A percentile compares a stretch with the other conserved stretches of the same genome.
These are phyloP conservation scores for Gymnocheta viridis DNA, from an alignment of 2,888 invertebrate genomes.

Conservation along the genomic window DNA sequence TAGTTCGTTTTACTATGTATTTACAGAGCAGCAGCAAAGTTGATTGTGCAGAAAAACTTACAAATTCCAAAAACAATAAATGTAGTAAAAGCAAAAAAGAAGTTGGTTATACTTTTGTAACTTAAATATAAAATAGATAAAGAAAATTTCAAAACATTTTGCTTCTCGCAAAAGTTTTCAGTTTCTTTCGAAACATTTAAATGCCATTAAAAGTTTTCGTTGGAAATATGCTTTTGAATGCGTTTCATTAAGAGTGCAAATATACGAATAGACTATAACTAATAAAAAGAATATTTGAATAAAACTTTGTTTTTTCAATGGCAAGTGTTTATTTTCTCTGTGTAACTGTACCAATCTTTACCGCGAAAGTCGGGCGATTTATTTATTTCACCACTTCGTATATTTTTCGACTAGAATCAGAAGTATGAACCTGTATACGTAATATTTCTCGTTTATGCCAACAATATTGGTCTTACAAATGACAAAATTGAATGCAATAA, in stretches of 20 bases:
- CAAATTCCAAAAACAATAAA: background rate
- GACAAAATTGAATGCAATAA: too few relatives aligned
- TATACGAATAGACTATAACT: too few relatives aligned
- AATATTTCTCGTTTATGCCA: too few relatives aligned
- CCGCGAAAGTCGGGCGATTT: too few relatives aligned
- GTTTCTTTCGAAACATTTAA: background rate
- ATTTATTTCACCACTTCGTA: too few relatives aligned
- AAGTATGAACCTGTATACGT: too few relatives aligned
- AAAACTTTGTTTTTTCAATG: too few relatives aligned
- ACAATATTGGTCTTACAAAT: too few relatives aligned
- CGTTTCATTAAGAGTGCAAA: constrained; percentile 1
- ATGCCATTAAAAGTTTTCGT: constrained; percentile 18
- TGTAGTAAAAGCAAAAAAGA: background rate
- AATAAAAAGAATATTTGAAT: too few relatives aligned
- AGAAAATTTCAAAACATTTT: background rate
- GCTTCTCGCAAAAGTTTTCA: background rate
- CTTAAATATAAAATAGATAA: constrained; percentile 5
- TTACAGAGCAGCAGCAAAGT: background rate
- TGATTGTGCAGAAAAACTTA: background rate
- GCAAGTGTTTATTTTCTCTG: too few relatives aligned
- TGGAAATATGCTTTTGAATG: constrained; percentile 9
- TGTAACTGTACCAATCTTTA: too few relatives aligned
- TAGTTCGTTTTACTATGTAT: background rate
- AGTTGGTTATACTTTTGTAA: background rate
- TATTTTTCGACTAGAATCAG: too few relatives aligned